Evolutionary conservation across 1,140 invertebrate species (phyloP), one percentile per base, ranked within the genome.

Genomic region (Fopius arisanus): DNA sequence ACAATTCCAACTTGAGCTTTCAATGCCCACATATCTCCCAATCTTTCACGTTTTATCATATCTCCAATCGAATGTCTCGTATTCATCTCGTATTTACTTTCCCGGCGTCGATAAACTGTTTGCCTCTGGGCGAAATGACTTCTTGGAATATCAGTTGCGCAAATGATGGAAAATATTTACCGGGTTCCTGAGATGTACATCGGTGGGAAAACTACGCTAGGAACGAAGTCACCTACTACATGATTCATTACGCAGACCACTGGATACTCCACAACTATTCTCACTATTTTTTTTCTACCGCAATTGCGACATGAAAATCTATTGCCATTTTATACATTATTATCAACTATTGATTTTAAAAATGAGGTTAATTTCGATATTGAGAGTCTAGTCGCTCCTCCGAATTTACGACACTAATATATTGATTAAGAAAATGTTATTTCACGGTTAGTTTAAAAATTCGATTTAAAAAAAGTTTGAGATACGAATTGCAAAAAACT

Each of bases 121-220:
- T 48, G 14, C 43, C 43, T 48, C 43, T 19, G 16, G 43, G 10
- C 43, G 7, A 48, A 37, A 29, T 66, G 63, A 66, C 19, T 29
- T 37, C 31, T 48, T 3, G 16, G 43, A 48, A 59, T 59, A 59
- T 28, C 23, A 29, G 28, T 65, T 65, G 29, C 28, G 62, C 62
- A 65, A 65, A 29, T 48, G n/a, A 19, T 33, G 28, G 33, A 29
- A 65, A 48, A 0, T 59, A 65, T 33, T 65, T 29, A 29, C 29
- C 23, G 54, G 21, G 21, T 28, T 12, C 10, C 21, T n/a, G 21
- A 48, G 43, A 48, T 48, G 43, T 65, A 29, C 26, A 65, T 33
- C 40, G 67, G 67, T 72, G 70, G 62, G 70, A 72, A 72, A 72
- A 72, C 40, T 23, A 72, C 41, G 37, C 41, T 26, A 51, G 41